Evolutionary conservation across 2,888 invertebrate genomes (phyloP).

Genomic region (Beris chalybata): DNA sequence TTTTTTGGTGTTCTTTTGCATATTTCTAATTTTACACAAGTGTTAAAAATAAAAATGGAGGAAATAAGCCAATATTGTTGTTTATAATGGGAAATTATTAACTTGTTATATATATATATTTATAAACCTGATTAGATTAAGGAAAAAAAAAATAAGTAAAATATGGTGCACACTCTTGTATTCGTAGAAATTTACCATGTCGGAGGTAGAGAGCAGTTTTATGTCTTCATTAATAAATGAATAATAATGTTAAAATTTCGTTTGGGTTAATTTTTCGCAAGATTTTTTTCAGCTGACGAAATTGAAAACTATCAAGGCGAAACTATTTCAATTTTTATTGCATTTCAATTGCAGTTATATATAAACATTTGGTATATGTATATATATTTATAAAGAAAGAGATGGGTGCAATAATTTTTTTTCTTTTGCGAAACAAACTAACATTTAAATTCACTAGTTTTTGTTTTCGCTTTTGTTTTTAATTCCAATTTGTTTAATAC

Average conservation of each 20-base stretch:
- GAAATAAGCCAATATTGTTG: too few species aligned
- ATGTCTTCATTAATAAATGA: not conserved
- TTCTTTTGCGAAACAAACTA: not conserved
- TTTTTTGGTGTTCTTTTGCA: too few species aligned
- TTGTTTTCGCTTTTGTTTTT: not conserved
- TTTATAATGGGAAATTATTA: too few species aligned
- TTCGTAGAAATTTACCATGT: constrained; percentile 44
- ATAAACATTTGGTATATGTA: not conserved
- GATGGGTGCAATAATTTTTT: not conserved
- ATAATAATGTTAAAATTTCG: not conserved
- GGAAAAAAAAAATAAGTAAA: too few species aligned
- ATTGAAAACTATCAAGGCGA: constrained; percentile 13
- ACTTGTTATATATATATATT: too few species aligned
- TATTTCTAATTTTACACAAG: too few species aligned
- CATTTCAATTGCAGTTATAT: not conserved
- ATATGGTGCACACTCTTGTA: constrained; percentile 51
- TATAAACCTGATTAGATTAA: too few species aligned
- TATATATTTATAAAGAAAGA: not conserved
- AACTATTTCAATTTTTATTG: constrained; percentile 12
- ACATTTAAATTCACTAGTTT: not conserved
- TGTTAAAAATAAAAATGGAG: too few species aligned
- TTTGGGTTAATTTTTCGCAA: not conserved
- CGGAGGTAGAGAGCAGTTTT: not conserved
- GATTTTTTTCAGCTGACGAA: constrained; percentile 5
- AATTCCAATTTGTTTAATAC: too few species aligned